These are phyloP conservation scores for Euphydryas editha DNA, from an alignment of 2,888 invertebrate species.

Conservation along the genomic window DNA sequence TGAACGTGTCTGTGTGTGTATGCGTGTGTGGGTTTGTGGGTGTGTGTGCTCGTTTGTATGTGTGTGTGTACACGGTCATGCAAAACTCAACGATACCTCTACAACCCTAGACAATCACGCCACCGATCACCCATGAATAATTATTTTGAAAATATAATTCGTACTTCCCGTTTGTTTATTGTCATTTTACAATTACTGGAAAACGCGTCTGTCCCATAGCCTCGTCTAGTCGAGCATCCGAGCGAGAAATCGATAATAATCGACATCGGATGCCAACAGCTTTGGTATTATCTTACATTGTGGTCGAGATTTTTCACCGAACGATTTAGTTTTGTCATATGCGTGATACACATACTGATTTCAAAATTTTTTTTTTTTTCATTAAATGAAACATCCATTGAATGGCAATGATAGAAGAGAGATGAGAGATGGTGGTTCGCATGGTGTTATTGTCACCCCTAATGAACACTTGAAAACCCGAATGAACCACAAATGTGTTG, in stretches of 20 bases:
- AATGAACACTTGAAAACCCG: no score
- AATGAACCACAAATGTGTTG: no score
- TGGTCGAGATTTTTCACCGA: constrained; percentile 11
- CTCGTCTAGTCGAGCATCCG: constrained; percentile 45
- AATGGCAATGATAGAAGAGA: no score
- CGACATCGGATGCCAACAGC: constrained; percentile 35
- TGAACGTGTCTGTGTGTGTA: no score
- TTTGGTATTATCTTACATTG: constrained; percentile 27
- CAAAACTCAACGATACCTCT: constrained; percentile 13
- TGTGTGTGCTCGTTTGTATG: no score
- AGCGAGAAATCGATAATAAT: constrained; percentile 50
- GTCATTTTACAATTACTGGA: constrained; percentile 44
- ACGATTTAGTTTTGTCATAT: not conserved
- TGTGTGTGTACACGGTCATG: no score
- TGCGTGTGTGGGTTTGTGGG: no score
- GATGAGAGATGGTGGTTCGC: no score
- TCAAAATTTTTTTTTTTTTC: no score
- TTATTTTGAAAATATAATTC: constrained; percentile 56
- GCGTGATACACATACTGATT: not conserved
- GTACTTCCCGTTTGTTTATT: constrained; percentile 43
- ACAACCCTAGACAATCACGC: constrained; percentile 16
- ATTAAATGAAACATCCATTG: no score
- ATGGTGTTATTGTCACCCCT: no score
- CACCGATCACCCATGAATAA: constrained; percentile 47
- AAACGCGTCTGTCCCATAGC: constrained; percentile 44